Evolutionary conservation across 2,113 vertebrate genomes (phyloP).

Genomic region (Tachysurus vachellii): DNA sequence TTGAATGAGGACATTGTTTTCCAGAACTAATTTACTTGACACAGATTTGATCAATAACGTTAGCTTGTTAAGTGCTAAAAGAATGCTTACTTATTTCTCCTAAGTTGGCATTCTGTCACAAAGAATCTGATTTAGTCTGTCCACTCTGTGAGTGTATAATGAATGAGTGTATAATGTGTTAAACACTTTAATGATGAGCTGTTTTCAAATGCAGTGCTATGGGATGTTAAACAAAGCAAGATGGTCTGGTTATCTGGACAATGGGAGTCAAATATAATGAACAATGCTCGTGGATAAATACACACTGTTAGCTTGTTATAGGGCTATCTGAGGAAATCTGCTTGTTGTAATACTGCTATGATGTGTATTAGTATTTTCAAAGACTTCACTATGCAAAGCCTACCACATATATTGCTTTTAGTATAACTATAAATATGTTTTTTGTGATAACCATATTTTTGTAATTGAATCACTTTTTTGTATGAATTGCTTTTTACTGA

Average conservation of each 20-base stretch:
- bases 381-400: constrained; percentile 15
- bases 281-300: neutral
- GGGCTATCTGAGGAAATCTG: neutral
- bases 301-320: too few relatives aligned
- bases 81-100: too few relatives aligned
- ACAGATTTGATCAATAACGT: too few relatives aligned
- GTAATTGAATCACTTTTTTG: constrained; percentile 40
- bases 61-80: too few relatives aligned
- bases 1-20: too few relatives aligned
- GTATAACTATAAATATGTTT: neutral
- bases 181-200: neutral
- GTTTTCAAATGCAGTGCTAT: neutral
- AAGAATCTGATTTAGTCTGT: too few relatives aligned
- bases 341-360: neutral
- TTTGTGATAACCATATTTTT: constrained; percentile 41
- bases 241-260: neutral
- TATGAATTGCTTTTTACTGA: constrained; percentile 32
- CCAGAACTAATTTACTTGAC: too few relatives aligned
- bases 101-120: too few relatives aligned
- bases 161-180: neutral
- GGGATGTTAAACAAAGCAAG: neutral
- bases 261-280: neutral
- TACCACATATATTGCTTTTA: neutral
- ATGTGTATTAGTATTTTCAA: neutral
- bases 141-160: too few relatives aligned